Base-by-base conservation (phyloP, 2,113 vertebrate genomes). In the Varanus salvator region DNA sequence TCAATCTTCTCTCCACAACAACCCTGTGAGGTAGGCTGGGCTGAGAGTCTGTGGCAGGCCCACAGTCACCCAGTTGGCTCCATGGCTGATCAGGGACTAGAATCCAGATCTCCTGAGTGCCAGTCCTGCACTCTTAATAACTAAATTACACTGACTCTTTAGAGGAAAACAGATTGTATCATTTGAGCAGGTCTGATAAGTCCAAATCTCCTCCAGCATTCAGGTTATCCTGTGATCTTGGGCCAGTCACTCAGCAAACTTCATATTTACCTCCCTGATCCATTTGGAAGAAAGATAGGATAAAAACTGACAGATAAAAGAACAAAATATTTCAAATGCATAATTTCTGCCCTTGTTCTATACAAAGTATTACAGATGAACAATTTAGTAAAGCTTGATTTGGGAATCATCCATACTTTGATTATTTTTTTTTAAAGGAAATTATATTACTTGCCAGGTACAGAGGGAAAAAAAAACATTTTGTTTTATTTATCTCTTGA, bases 341-440 rank as follows among this genome's bases (percentile, higher is more conserved):
- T 23, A 15, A 34, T 68, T 87, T 80, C 50, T n/a, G 78, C n/a
- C 66, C 31, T 72, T 54, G 17, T 81, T 38, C 31, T 54, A 60
- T 15, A 50, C 72, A 76, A 54, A 44, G 38, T 3, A 44, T 44
- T 44, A 3, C 38, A 44, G 52, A 21, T n/a, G 57, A 17, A 83
- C 52, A n/a, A 23, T 14, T 48, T 11, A 52, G 1, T 71, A 71
- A 66, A 64, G 38, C 54, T 83, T 25, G 27, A 7, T 19, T 75
- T 89, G 12, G 25, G 21, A 48, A 19, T 60, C 12, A 60, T 60
- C 34, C 5, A 38, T 80, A n/a, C 52, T 27, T 84, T 25, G 60
- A 84, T 90, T 86, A 31, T 31, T 60, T 75, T 92, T 88, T 76
- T 5, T 89, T n/a, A 29, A 69, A 72, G 23, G 50, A 90, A 86